These are phyloP conservation scores for Pleuronectes platessa DNA, from an alignment of 2,113 vertebrate species.

Conservation along the genomic window DNA sequence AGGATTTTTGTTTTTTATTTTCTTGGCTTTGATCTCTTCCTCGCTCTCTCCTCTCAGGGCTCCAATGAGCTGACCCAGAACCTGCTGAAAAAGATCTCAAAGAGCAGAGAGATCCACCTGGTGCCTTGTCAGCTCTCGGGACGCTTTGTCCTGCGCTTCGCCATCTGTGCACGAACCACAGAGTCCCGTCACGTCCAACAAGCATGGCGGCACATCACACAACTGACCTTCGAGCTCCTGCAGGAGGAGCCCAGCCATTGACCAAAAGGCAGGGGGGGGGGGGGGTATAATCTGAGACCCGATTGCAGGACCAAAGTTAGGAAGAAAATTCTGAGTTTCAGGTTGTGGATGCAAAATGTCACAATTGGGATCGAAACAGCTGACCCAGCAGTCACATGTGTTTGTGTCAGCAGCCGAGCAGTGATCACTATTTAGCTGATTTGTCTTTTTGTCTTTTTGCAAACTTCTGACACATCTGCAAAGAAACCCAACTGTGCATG, in stretches of 20 bases:
- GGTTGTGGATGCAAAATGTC: slow-evolving; percentile 39
- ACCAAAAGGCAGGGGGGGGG: background rate
- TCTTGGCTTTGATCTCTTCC: background rate
- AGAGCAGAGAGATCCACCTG: slow-evolving; percentile 89
- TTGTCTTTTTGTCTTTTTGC: background rate
- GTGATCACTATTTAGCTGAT: background rate
- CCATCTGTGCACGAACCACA: slow-evolving; percentile 85
- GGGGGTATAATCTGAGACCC: background rate
- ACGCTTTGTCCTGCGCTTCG: slow-evolving; percentile 91
- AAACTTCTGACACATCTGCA: background rate
- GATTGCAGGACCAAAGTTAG: slow-evolving; percentile 17
- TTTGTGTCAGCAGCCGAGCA: slow-evolving; percentile 11
- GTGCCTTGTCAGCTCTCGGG: slow-evolving; percentile 89
- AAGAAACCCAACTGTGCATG: background rate
- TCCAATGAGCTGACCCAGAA: slow-evolving; percentile 88
- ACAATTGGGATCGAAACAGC: slow-evolving; percentile 30
- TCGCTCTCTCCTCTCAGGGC: slow-evolving; percentile 68
- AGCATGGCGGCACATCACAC: slow-evolving; percentile 90
- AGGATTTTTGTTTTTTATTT: too few relatives aligned
- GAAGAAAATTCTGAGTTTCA: background rate
- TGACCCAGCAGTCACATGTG: background rate
- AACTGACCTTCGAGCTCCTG: slow-evolving; percentile 85
- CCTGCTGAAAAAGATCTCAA: slow-evolving; percentile 89
- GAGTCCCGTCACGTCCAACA: slow-evolving; percentile 85
- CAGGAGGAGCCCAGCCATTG: slow-evolving; percentile 54